These are phyloP conservation scores for Channa maculata DNA, from an alignment of 2,113 vertebrate species.

Conservation along the genomic window DNA sequence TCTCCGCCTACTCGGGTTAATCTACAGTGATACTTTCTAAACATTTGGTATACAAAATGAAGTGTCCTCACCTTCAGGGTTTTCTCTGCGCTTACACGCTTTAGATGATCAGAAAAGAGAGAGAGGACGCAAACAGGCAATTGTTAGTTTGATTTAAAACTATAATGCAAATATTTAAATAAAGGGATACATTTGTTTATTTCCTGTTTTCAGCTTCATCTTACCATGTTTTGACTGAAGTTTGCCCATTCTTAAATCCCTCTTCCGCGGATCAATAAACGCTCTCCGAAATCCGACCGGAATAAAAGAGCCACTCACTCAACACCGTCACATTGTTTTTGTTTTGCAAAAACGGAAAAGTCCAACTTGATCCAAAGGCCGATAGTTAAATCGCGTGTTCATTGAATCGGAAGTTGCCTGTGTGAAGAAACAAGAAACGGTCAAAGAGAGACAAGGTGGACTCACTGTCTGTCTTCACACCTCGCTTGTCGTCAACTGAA, in stretches of 20 bases:
- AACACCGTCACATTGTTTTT: conserved; percentile 78
- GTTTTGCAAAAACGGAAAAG: conserved; percentile 42
- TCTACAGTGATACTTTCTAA: not conserved
- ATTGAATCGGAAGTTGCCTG: conserved; percentile 24
- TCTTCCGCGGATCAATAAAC: conserved; percentile 55
- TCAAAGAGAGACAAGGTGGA: not conserved
- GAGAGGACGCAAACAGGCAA: conserved; percentile 38
- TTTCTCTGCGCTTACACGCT: conserved; percentile 86
- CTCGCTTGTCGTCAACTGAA: conserved; percentile 51
- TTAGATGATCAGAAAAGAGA: conserved; percentile 19
- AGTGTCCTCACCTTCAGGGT: conserved; percentile 82
- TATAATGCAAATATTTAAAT: not conserved
- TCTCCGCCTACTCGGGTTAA: not conserved
- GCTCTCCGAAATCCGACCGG: conserved; percentile 65
- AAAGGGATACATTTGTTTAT: too few relatives aligned
- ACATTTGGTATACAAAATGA: not conserved
- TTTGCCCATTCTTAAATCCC: conserved; percentile 81
- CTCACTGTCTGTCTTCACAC: conserved; percentile 14
- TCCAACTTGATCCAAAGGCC: conserved; percentile 66
- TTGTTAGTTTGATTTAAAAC: conserved; percentile 17
- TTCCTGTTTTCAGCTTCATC: conserved; percentile 3
- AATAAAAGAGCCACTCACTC: conserved; percentile 50
- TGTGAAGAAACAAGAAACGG: not conserved
- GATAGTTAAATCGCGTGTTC: conserved; percentile 26
- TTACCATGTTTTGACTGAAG: conserved; percentile 87